Base-by-base conservation (phyloP, 2,797 vertebrate species). In the Champsocephalus gunnari region DNA sequence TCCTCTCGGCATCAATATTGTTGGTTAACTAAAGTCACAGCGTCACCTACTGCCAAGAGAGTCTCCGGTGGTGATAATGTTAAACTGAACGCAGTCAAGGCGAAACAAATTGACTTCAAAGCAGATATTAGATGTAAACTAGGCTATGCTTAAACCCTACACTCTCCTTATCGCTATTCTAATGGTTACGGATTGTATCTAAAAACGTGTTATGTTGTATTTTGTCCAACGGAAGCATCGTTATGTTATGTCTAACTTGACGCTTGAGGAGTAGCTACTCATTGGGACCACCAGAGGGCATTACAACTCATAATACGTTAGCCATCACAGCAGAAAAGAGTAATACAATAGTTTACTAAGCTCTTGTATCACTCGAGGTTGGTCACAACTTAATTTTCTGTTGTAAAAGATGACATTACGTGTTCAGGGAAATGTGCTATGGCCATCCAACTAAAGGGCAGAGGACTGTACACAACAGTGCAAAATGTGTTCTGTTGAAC, bases 21-120 rank as follows among this genome's bases (percentile, higher is more conserved):
- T 17, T 54, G 9, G 13, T 3, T 12, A 34, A 48, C 32, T 0
- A 9, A 41, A 3, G 5, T 5, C 0, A 34, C 3, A 62, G 12
- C 65, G 88, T 85, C 91, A 51, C 50, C 90, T 41, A 43, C 59
- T 34, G 88, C 0, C 64, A 0, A 16, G 13, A 17, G 34, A 1
- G 12, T 2, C 32, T 9, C 8, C 5, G 19, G 11, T 12, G 34
- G 4, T n/a, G 59, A 34, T 38, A 19, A n/a, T 9, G 8, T 13
- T 9, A 2, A 17, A 53, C 7, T 7, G 21, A 62, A 45, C 24
- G 8, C 38, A 12, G 28, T 32, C 16, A 0, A 5, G 12, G 6
- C 2, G 1, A n/a, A 4, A 1, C 1, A 12, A 1, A 11, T 9
- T 6, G 2, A 24, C 48, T 17, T 48, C 4, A 38, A 16, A 38